Conservation (phyloP, 2,113 vertebrate genomes). For the Gracilinanus agilis region DNA sequence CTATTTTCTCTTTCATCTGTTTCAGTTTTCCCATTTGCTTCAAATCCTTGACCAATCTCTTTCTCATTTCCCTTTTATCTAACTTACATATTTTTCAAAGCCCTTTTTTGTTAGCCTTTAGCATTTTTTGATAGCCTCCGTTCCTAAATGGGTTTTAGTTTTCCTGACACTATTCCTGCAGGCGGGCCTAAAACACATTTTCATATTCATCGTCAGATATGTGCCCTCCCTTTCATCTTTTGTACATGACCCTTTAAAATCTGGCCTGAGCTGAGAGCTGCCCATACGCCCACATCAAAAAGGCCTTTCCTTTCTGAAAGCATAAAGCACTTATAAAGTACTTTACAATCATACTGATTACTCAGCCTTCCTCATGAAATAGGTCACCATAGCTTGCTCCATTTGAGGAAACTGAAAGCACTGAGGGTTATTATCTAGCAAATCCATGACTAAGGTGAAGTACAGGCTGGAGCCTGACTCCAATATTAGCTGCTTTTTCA, state of each 20-base stretch:
- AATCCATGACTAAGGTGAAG: neutral
- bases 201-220: neutral
- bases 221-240: neutral
- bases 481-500: neutral
- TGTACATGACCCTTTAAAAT: neutral
- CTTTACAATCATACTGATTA: neutral
- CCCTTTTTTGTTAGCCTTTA: neutral
- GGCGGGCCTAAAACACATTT: neutral
- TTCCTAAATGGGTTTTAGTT: neutral
- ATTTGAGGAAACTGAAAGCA: neutral
- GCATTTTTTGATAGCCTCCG: neutral
- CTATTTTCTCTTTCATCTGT: neutral
- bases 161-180: neutral
- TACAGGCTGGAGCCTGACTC: neutral
- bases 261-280: neutral
- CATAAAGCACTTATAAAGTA: neutral
- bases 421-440: neutral
- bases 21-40: neutral
- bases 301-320: neutral
- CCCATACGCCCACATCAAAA: neutral
- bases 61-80: neutral
- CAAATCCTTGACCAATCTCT: neutral
- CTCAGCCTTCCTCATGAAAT: neutral
- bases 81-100: neutral
- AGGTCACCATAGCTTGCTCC: neutral